Evolutionary conservation across 2,113 vertebrate species (phyloP), one percentile per base, ranked within the genome.

Genomic region (Halichoeres trimaculatus): DNA sequence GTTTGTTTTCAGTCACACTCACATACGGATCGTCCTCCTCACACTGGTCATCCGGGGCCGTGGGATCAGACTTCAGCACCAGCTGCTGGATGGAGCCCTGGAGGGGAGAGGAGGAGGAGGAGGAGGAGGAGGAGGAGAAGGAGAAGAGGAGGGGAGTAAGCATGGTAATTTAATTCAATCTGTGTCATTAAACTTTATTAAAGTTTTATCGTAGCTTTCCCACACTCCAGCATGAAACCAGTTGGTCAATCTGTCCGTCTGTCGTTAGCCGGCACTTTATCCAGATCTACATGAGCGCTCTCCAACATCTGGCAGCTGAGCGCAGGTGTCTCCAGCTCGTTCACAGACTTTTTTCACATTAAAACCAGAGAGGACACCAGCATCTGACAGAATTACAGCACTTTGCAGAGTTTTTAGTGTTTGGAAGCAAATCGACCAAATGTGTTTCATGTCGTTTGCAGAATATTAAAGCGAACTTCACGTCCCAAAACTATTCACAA

Each of bases 1-100:
- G 8, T 38, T 24, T 23, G 55, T 55, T 38, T 59, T 48, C 20
- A 1, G 2, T 51, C 51, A n/a, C 71, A 92, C 96, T 97, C 81
- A 99, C 97, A 58, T 96, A 96, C 14, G 95, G 93, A 47, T 98
- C 96, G 51, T 97, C 96, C 20, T 97, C 95, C 84, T 98, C 97
- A 70, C 98, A 98, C 60, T 96, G 94, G 74, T 97, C 96, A 76
- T 96, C 96, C 0, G 94, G 89, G 62, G 92, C 91, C 45, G 88
- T 91, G 82, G 94, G 93, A 86, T 98, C 95, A 0, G 95, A 83
- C 71, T 95, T 95, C 77, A 99, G 53, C 51, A 92, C 90, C 86
- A 99, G 93, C 81, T 97, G 96, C 86, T 98, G 97, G 80, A 99
- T 95, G 5, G 96, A 97, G 24, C 98, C 98, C 98, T 99, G 85